phyloP scores from a whole-genome alignment of 2,113 vertebrate species.

The Chinchilla lanigera region DNA sequence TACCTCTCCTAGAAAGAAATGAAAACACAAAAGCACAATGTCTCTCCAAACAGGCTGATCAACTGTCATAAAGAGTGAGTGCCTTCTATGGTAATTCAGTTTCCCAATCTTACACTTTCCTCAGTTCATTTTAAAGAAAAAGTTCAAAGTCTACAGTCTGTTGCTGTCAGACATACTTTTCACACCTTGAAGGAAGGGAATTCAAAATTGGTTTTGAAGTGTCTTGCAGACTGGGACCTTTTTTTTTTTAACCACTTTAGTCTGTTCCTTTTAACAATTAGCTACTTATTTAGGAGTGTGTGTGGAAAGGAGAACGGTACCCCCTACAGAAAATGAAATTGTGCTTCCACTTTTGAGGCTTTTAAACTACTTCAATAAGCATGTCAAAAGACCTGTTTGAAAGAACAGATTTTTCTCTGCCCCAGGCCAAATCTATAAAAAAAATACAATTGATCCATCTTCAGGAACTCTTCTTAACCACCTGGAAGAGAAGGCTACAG shows the following conservation, averaged over 20 bases:
- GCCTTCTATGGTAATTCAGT: slow-evolving; percentile 21
- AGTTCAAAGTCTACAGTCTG: slow-evolving; percentile 68
- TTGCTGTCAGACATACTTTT: slow-evolving; percentile 71
- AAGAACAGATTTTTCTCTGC: slow-evolving; percentile 76
- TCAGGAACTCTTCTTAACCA: slow-evolving; percentile 63
- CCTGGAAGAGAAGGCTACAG: not conserved
- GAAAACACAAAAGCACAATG: slow-evolving; percentile 66
- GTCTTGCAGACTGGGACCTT: slow-evolving; percentile 70
- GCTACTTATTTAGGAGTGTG: slow-evolving; percentile 76
- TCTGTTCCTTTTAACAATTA: slow-evolving; percentile 80
- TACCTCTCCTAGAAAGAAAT: slow-evolving; percentile 78
- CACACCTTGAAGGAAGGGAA: slow-evolving; percentile 77
- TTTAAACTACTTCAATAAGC: slow-evolving; percentile 75
- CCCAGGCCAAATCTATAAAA: slow-evolving; percentile 60
- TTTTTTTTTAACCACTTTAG: slow-evolving; percentile 66
- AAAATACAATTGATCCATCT: slow-evolving; percentile 66
- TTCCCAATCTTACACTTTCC: slow-evolving; percentile 66
- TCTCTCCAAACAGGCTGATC: slow-evolving; percentile 72
- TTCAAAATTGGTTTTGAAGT: slow-evolving; percentile 80
- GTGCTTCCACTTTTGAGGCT: slow-evolving; percentile 69
- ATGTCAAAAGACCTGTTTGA: slow-evolving; percentile 73
- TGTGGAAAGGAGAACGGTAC: slow-evolving; percentile 62
- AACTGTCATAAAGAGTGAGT: slow-evolving; percentile 65
- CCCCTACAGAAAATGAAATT: slow-evolving; percentile 77
- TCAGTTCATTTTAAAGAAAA: slow-evolving; percentile 77